Evolutionary conservation across 2,797 vertebrate genomes (phyloP).

Genomic region (Lateolabrax maculatus): DNA sequence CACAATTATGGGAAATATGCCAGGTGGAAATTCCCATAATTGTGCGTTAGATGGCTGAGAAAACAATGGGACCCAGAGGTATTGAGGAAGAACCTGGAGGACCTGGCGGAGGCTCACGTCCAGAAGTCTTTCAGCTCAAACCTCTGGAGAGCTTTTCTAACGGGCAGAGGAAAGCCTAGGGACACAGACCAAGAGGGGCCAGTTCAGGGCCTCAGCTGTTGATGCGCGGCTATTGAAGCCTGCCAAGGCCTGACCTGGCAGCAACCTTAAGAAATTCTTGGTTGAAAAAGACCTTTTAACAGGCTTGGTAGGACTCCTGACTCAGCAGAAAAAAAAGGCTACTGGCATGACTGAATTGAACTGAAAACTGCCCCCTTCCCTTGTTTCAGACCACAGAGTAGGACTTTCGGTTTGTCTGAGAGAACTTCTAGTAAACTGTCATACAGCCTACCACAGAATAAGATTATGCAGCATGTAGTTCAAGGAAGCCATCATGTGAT

Average conservation of each 20-base stretch:
- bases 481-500: neutral
- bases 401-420: no score
- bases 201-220: conserved; percentile 7
- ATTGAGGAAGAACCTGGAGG: neutral
- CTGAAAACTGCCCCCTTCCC: no score
- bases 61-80: neutral
- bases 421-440: no score
- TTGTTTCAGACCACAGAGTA: neutral
- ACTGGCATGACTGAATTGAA: no score
- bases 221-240: neutral
- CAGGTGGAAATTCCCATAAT: no score
- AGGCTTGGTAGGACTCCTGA: neutral
- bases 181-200: conserved; percentile 8
- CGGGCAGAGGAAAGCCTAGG: neutral
- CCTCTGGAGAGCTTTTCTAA: neutral
- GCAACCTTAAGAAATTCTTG: conserved; percentile 21
- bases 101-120: neutral
- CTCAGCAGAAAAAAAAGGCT: neutral
- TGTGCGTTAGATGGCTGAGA: no score
- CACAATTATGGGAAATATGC: no score
- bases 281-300: conserved; percentile 25
- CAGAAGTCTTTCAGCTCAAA: conserved; percentile 8
- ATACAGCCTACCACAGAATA: no score
- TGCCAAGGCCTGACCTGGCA: conserved; percentile 16
- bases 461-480: no score